Base-by-base conservation (phyloP, 2,797 vertebrate genomes). In the Dermochelys coriacea region DNA sequence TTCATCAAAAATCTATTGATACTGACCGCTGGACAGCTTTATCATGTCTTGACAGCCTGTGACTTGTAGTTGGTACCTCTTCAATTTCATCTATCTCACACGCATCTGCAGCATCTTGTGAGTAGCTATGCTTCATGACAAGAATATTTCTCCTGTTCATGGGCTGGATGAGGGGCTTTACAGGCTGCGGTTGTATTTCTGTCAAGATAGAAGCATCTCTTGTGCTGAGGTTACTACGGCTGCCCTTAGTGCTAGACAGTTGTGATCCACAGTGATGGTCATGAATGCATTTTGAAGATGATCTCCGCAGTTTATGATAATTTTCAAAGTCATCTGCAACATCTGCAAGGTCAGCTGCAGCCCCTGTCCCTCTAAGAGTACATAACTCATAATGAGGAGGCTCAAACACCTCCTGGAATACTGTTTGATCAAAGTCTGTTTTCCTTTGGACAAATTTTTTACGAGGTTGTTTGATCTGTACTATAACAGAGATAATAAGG, bases 11-110 rank as follows among this genome's bases (percentile, higher is more conserved):
- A 99, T 99, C 96, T 97, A 99, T 98, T 96, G 99, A 99, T 99
- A 99, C 99, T 99, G 99, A 99, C 99, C 99, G 99, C 99, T 99
- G 99, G 98, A 99, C 99, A 98, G 99, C 98, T 98, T 99, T 99
- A 96, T 99, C 99, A 45, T 99, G 99, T 96, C 99, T 99, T 97
- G 99, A 99, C 90, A 99, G 99, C 98, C 99, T 98, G 98, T 99
- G 99, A 97, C 99, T 99, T 51, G 99, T 99, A 96, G 99, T 99
- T 87, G 99, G 99, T 97, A 99, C 99, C 91, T 99, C 99, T 94
- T 99, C 99, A n/a, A 99, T 98, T 98, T 99, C 99, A 0, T 99
- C 99, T 85, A 99, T 98, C 96, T 99, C 99, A 23, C 99, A 99
- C 81, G 98, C 98, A 81, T 99, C 99, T 2, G 99, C 98, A 57